Evolutionary conservation across 1,140 invertebrate species (phyloP).

Genomic region (Aphelenchoides fujianensis): DNA sequence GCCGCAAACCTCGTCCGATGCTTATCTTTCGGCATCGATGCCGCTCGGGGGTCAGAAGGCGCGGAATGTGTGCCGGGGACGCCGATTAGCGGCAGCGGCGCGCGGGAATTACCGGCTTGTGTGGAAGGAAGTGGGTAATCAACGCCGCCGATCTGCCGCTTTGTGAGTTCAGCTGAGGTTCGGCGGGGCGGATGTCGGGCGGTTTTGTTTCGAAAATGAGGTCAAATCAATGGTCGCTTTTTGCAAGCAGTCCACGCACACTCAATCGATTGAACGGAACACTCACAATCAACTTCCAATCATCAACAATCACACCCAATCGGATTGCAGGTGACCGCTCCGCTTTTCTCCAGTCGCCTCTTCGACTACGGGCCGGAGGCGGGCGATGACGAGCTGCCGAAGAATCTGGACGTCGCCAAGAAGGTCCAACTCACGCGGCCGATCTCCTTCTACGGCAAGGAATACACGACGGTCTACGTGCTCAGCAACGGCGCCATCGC

Average conservation of each 20-base stretch:
- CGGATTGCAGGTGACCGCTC: constrained; percentile 59
- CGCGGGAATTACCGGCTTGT: constrained; percentile 2
- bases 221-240: not conserved
- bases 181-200: not conserved
- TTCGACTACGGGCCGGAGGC: constrained; percentile 59
- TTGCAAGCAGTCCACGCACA: too few species aligned
- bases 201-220: constrained; percentile 12
- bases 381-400: constrained; percentile 52
- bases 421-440: constrained; percentile 51
- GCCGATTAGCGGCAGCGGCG: not conserved
- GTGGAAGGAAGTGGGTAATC: not conserved
- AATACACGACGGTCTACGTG: constrained; percentile 52
- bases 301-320: constrained; percentile 29
- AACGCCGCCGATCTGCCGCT: not conserved
- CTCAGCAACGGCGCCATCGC: constrained; percentile 59
- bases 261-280: constrained; percentile 12
- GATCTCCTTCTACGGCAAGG: constrained; percentile 55
- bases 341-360: constrained; percentile 58
- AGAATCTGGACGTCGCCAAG: constrained; percentile 50
- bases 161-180: constrained; percentile 1
- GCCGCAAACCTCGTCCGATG: not conserved
- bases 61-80: constrained; percentile 1
- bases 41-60: not conserved
- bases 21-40: constrained; percentile 1
- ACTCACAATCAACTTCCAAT: constrained; percentile 12